Conservation (phyloP, 1,140 invertebrate species). For the Megalonaias nervosa region DNA sequence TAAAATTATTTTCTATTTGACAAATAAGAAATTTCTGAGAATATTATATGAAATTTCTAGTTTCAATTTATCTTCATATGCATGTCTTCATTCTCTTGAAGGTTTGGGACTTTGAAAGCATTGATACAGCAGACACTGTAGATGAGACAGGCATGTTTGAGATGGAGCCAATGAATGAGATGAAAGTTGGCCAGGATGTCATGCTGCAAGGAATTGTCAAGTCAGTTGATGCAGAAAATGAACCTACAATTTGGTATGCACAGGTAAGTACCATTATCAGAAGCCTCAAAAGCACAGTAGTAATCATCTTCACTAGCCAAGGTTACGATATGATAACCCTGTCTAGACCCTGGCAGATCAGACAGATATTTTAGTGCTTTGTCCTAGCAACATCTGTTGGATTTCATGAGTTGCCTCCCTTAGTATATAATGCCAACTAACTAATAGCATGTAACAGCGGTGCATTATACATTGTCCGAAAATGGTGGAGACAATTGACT, state of each 20-base stretch:
- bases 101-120: slow-evolving; percentile 90
- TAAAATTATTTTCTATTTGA: neutral
- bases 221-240: slow-evolving; percentile 70
- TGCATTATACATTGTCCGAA: neutral
- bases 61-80: too few species aligned
- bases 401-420: too few species aligned
- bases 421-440: too few species aligned
- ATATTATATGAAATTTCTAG: too few species aligned
- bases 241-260: slow-evolving; percentile 78
- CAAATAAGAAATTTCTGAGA: too few species aligned
- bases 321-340: too few species aligned
- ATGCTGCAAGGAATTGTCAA: slow-evolving; percentile 76
- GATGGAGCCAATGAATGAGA: slow-evolving; percentile 87
- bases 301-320: neutral
- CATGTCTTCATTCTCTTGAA: slow-evolving; percentile 52
- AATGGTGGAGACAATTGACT: neutral
- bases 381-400: too few species aligned
- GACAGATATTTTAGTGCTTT: too few species aligned
- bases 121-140: slow-evolving; percentile 84
- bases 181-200: slow-evolving; percentile 72
- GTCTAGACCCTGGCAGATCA: too few species aligned
- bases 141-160: slow-evolving; percentile 85
- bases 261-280: slow-evolving; percentile 75
- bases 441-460: too few species aligned
- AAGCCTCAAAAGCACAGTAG: neutral